A percentile compares a stretch with the other conserved stretches of the same genome.
Evolutionary conservation across 2,797 vertebrate genomes (phyloP).

Genomic region (Trachops cirrhosus): DNA sequence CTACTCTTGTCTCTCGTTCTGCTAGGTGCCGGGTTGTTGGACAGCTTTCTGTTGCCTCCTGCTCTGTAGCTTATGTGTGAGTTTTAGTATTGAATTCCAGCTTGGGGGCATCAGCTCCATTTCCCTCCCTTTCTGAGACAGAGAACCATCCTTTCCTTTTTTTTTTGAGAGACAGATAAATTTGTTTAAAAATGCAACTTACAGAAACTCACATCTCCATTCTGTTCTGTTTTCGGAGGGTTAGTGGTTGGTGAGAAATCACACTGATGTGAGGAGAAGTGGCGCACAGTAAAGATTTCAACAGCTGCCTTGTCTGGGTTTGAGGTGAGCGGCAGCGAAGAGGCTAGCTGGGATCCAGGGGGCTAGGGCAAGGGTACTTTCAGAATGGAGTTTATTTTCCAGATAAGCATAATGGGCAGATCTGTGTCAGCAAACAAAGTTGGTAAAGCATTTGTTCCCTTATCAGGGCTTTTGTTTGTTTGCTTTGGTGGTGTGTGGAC

Average conservation of each 20-base stretch:
- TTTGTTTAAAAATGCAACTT: not conserved
- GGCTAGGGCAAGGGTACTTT: not conserved
- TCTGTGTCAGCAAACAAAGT: not conserved
- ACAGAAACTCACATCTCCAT: not conserved
- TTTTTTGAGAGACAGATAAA: not conserved
- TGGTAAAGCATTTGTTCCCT: not conserved
- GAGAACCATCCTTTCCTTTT: not conserved
- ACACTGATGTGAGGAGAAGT: not conserved
- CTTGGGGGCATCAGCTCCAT: not conserved
- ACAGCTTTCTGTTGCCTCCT: not conserved
- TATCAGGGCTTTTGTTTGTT: not conserved
- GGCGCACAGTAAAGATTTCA: not conserved
- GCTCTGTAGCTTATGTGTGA: not conserved
- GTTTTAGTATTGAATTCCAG: not conserved
- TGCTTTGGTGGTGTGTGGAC: not conserved
- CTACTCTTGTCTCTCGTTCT: not conserved
- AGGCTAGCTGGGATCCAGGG: not conserved
- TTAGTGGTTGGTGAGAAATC: not conserved
- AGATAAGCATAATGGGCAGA: not conserved
- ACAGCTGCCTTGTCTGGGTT: not conserved
- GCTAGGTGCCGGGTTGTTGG: not conserved
- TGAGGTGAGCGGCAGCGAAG: not conserved
- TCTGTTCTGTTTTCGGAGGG: not conserved
- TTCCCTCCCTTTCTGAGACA: not conserved
- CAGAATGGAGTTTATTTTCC: not conserved